Conservation (phyloP, 2,113 vertebrate genomes). For the Penelope pileata region DNA sequence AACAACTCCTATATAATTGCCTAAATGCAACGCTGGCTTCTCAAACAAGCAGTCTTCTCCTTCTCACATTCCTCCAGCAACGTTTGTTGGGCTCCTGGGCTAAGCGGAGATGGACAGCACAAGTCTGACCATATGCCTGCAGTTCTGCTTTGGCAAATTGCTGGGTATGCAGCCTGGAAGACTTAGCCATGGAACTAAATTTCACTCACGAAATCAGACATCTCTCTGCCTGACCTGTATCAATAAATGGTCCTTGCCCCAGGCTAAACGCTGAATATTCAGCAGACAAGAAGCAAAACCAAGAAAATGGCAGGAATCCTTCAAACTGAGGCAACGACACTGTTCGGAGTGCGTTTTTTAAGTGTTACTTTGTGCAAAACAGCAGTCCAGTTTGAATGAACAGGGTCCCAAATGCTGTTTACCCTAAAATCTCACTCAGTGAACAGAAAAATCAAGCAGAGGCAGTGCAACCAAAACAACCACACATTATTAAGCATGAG, state of each 20-base stretch:
- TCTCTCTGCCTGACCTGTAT: not conserved
- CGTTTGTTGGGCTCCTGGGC: not conserved
- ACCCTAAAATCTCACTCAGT: not conserved
- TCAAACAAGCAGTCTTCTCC: not conserved
- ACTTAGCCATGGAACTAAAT: not conserved
- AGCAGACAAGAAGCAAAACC: not conserved
- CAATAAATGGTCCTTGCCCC: not conserved
- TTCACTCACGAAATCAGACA: not conserved
- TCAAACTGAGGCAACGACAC: not conserved
- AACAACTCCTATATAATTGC: not conserved
- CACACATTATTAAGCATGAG: not conserved
- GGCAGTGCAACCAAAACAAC: not conserved
- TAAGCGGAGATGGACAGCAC: rapidly evolving
- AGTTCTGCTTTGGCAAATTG: not conserved
- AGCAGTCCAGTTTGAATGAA: not conserved
- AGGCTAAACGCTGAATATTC: not conserved
- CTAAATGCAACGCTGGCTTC: not conserved
- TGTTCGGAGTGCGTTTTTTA: not conserved
- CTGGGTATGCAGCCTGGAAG: not conserved
- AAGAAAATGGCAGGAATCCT: not conserved
- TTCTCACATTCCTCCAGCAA: not conserved
- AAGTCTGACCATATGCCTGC: rapidly evolving
- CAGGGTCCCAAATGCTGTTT: not conserved
- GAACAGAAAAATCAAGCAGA: not conserved
- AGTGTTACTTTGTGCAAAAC: not conserved